Percentiles rank a stretch among this genome's conserved stretches.
Conservation (phyloP, 2,113 vertebrate genomes). For the Dasypus novemcinctus region DNA sequence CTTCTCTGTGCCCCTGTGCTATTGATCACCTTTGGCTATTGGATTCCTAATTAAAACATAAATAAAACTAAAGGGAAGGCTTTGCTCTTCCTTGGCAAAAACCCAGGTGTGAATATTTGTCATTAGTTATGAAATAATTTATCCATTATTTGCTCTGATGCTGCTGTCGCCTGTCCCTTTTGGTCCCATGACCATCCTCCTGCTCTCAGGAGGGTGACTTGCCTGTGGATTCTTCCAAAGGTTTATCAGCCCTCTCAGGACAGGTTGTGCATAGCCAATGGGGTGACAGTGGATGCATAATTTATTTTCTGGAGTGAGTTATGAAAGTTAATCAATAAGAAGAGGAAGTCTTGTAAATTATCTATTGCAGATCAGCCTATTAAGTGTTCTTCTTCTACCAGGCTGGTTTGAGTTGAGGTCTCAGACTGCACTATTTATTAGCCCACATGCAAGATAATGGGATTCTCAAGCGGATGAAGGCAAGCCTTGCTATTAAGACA, state of each 20-base stretch:
- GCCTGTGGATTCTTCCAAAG: constrained; percentile 40
- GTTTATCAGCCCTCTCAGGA: constrained; percentile 37
- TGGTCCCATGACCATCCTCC: too few relatives aligned
- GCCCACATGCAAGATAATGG: constrained; percentile 57
- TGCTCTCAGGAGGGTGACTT: neutral
- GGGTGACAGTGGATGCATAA: constrained; percentile 63
- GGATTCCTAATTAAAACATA: neutral
- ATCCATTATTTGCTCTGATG: neutral
- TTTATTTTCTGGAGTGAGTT: constrained; percentile 74
- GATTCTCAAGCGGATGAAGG: constrained; percentile 48
- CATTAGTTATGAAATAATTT: neutral
- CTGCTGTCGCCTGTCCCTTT: neutral
- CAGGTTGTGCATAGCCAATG: constrained; percentile 51
- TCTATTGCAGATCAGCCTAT: constrained; percentile 65
- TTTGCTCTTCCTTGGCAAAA: neutral
- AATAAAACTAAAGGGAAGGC: neutral
- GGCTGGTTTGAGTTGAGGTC: constrained; percentile 49
- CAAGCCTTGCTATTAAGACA: constrained; percentile 64
- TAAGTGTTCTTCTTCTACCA: constrained; percentile 41
- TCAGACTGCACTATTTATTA: constrained; percentile 55
- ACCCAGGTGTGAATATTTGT: neutral
- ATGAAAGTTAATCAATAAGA: constrained; percentile 77
- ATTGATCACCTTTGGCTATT: neutral
- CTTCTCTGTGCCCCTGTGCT: neutral
- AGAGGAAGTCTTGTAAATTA: constrained; percentile 76